Base-by-base conservation (phyloP, 2,888 invertebrate species). In the Lepidonotus clava region DNA sequence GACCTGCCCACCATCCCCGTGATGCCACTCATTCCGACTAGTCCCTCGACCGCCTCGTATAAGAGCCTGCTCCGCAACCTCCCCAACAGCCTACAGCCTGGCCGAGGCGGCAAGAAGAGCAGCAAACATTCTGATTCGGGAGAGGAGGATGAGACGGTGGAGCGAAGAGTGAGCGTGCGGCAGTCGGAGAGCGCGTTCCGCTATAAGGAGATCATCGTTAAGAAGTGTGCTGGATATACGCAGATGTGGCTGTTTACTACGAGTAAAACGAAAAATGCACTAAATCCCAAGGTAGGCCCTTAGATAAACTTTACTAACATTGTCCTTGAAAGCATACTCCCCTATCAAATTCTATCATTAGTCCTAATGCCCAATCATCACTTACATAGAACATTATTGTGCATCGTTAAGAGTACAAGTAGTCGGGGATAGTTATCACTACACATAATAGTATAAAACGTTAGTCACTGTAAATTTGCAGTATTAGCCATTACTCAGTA, bases 191-290 rank as follows among this genome's bases (percentile, higher is more conserved):
- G 92, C 88, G 92, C 92, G 6, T 94, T 93, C 88, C 90, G 91
- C 84, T 94, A 94, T 89, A 94, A 94, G 89, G 96, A 96, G 91
- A 95, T 96, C 88, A 95, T 94, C 86, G 95, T 96, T 28, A 95
- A 95, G 89, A 95, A 95, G 87, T 95, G 95, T 88, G 95, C 95
- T 87, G 95, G 95, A 91, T 95, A 96, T 89, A 95, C 96, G n/a
- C 96, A 96, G 92, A 92, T 94, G 76, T 93, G 93, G 92, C 90
- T 94, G 24, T 92, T 92, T 88, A 92, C 93, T 0, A 95, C 95
- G n/a, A 95, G 96, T 0, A 95, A 95, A 92, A 94, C 96, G 89
- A 95, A 95, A 88, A 95, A 96, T 91, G 95, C 96, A 21, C 95
- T 96, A 51, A 96, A 96, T 89, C 94, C 95, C 51, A 95, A 95